Base-by-base conservation (phyloP, 2,888 invertebrate genomes). In the Cloeon dipterum region DNA sequence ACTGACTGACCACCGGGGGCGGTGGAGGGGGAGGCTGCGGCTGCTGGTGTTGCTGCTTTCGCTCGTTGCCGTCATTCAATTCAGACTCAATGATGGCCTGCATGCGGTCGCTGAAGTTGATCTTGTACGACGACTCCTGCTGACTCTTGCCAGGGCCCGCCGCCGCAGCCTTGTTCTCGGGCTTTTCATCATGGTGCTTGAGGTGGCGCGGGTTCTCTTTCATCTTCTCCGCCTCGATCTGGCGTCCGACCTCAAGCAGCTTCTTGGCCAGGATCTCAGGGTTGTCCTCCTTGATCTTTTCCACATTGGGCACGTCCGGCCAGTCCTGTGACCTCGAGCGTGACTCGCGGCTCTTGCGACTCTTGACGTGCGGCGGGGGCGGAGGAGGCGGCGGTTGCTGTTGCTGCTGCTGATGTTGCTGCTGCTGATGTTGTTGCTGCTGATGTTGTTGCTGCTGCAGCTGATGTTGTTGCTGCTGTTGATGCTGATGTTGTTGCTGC, bases 281-380 rank as follows among this genome's bases (percentile, higher is more conserved):
- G 58, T 88, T 86, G 52, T 83, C 83, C 52, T 88, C 88, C 51
- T 86, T 81, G 41, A 86, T 86, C 57, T 85, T 86, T 2, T 78
- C 81, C 36, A 85, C 71, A 47, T 86, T 83, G 2, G 86, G 85
- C 20, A 86, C 77, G 47, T 85, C 83, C 0, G 85, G 85, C 86
- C 86, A 86, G 51, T 86, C 86, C 50, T 85, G 83, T 1, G 83
- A 81, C 3, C 85, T 66, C 5, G 77, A 72, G 14, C 83, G 65
- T 46, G 74, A 71, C 46, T 82, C 81, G 14, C 74, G 59, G 40
- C 62, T 65, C 47, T 73, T 71, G 20, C 81, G 63, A 18, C 35
- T 14, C 17, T 37, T 26, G 32, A 29, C 8, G 29, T 29, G 29
- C 29, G 29, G 29, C 26, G 37, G 29, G 17, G 35, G 10, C 17